A percentile compares a stretch with the other conserved stretches of the same genome.
Conservation (phyloP, 2,888 invertebrate genomes). For the Ashinkailepas kermadecensis region DNA sequence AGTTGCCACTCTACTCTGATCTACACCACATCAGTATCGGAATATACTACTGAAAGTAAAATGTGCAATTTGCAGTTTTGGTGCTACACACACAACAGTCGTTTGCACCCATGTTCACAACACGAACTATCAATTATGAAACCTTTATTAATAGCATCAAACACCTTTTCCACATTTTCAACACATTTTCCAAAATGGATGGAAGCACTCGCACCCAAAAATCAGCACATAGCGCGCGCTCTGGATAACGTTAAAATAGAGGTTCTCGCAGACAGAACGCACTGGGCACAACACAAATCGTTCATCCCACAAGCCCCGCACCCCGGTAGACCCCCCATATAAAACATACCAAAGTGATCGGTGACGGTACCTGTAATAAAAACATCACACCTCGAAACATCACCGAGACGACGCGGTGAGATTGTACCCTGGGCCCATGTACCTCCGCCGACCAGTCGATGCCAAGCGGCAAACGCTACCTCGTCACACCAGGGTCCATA, state of each 20-base stretch:
- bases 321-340: not conserved
- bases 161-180: not conserved
- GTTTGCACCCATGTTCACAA: no score
- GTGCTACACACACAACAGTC: no score
- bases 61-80: no score
- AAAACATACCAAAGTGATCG: slow-evolving; percentile 10
- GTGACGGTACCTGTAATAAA: not conserved
- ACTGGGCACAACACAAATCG: not conserved
- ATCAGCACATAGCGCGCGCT: not conserved
- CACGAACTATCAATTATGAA: not conserved
- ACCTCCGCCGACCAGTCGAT: no score
- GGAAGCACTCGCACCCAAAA: not conserved
- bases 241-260: not conserved
- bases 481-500: not conserved
- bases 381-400: not conserved
- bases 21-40: not conserved
- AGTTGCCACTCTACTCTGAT: no score
- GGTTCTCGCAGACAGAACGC: not conserved
- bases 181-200: not conserved
- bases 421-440: no score
- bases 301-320: not conserved
- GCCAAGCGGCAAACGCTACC: not conserved
- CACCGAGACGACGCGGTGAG: not conserved
- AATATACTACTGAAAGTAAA: not conserved
- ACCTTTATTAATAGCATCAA: slow-evolving; percentile 6